These are phyloP conservation scores for Clupea harengus DNA, from an alignment of 2,113 vertebrate genomes.

Conservation along the genomic window DNA sequence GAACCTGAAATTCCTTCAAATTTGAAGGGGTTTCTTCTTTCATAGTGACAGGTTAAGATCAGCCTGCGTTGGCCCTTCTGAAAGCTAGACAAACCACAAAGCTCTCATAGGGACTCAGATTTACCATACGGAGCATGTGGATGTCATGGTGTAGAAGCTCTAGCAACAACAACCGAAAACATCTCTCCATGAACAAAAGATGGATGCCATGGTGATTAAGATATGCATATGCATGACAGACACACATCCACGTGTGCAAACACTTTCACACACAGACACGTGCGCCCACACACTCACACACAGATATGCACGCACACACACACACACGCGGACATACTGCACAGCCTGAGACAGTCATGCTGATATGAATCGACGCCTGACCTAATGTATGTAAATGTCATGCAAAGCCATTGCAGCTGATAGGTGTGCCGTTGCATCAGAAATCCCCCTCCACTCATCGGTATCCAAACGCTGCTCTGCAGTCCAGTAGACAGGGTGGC, in stretches of 20 bases:
- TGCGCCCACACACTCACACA: neutral
- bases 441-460: constrained; percentile 16
- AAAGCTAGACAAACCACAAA: neutral
- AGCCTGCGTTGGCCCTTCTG: neutral
- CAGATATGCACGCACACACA: neutral
- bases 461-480: neutral
- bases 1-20: neutral
- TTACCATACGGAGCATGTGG: neutral
- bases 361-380: constrained; percentile 17
- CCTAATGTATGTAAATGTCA: constrained; percentile 38
- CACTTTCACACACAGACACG: neutral
- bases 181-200: neutral
- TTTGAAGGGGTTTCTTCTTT: too few species aligned
- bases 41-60: neutral
- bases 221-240: neutral
- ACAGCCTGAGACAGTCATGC: neutral
- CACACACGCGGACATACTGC: neutral
- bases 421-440: constrained; percentile 39
- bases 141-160: neutral
- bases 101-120: neutral
- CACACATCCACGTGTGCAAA: neutral
- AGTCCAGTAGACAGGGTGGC: neutral
- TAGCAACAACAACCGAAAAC: neutral
- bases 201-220: neutral
- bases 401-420: constrained; percentile 43